Evolutionary conservation across 1,140 invertebrate species (phyloP).

Genomic region (Portunus trituberculatus): DNA sequence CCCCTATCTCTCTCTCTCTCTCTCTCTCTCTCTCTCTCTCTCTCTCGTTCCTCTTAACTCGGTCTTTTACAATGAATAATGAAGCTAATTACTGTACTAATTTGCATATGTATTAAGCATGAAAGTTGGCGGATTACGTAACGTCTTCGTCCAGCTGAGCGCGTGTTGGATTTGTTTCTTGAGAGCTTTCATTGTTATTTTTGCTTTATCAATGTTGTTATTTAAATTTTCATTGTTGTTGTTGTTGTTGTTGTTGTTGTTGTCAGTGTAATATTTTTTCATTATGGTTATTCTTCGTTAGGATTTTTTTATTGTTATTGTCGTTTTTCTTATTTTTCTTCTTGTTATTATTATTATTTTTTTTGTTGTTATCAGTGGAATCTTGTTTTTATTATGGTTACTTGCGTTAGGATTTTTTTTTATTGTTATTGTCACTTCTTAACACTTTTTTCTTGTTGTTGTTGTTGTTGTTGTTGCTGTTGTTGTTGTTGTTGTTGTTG

Average conservation of each 20-base stretch:
- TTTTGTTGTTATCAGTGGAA: too few species aligned
- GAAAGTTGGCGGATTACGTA: not conserved
- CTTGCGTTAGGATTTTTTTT: too few species aligned
- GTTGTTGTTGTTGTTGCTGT: too few species aligned
- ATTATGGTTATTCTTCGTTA: not conserved
- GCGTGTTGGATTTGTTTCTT: too few species aligned
- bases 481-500: too few species aligned
- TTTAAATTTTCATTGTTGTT: too few species aligned
- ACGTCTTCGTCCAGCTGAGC: not conserved
- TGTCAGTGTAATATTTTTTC: not conserved
- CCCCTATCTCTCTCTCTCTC: not conserved
- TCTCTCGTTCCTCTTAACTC: not conserved
- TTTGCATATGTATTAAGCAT: slow-evolving; percentile 13
- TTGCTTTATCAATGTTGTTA: too few species aligned
- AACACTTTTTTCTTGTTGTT: not conserved
- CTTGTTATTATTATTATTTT: not conserved
- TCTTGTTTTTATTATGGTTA: too few species aligned
- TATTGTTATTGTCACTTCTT: too few species aligned
- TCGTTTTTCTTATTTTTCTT: not conserved
- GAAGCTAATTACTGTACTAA: not conserved
- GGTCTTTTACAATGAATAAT: slow-evolving; percentile 23
- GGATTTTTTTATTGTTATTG: not conserved
- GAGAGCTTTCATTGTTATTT: too few species aligned
- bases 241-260: not conserved
- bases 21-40: not conserved